Evolutionary conservation across 2,888 invertebrate species (phyloP).

Genomic region (Archaeoteleia sp.): DNA sequence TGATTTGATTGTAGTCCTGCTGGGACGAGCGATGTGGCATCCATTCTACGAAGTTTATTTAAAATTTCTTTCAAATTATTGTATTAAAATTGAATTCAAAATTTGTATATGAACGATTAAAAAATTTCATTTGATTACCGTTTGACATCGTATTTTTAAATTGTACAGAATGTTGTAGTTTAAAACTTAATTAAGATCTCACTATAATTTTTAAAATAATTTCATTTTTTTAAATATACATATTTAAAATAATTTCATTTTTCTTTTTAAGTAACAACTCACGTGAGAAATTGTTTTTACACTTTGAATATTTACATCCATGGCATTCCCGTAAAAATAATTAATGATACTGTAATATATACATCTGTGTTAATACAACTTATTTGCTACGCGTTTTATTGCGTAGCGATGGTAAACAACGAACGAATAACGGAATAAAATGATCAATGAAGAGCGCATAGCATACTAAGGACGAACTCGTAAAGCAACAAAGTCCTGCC

Average conservation of each 20-base stretch:
- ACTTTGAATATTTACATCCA: constrained; percentile 55
- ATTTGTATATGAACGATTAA: not conserved
- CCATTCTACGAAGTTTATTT: constrained; percentile 62
- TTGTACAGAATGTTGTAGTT: too few relatives aligned
- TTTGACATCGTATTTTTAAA: too few relatives aligned
- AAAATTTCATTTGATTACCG: not conserved
- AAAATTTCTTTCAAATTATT: not conserved
- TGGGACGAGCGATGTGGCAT: constrained; percentile 69
- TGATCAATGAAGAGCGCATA: constrained; percentile 55
- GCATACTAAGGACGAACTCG: constrained; percentile 49
- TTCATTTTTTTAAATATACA: constrained; percentile 57
- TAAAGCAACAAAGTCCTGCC: constrained; percentile 37
- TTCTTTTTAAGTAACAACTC: too few relatives aligned
- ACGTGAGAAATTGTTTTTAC: too few relatives aligned
- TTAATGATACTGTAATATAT: not conserved
- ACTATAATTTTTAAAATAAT: too few relatives aligned
- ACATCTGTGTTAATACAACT: constrained; percentile 9
- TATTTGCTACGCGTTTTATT: constrained; percentile 19
- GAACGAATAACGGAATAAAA: constrained; percentile 33
- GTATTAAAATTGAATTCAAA: not conserved
- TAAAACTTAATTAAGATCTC: too few relatives aligned
- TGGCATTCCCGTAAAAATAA: constrained; percentile 56
- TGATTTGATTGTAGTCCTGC: constrained; percentile 66
- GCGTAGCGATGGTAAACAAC: constrained; percentile 16
- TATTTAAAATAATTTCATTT: constrained; percentile 53